Percentiles rank a stretch among this genome's conserved stretches.
These are phyloP conservation scores for Cathartes aura DNA, from an alignment of 2,113 vertebrate genomes.

Conservation along the genomic window DNA sequence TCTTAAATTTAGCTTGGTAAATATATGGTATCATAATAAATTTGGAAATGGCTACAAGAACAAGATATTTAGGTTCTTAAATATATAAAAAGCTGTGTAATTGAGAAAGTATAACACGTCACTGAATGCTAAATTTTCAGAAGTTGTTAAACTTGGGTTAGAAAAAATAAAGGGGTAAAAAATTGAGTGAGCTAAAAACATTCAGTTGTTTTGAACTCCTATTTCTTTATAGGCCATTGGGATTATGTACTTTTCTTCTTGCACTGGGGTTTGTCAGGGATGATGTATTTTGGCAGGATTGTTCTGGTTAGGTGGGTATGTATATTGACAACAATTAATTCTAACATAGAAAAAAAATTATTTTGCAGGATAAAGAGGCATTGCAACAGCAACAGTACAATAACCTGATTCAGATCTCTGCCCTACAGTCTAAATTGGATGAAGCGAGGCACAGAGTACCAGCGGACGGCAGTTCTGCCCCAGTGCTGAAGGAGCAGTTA, in stretches of 20 bases:
- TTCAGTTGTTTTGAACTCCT: not conserved
- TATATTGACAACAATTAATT: not conserved
- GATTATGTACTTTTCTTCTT: not conserved
- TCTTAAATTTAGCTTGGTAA: not conserved
- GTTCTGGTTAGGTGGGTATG: not conserved
- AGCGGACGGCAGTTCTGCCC: conserved; percentile 40
- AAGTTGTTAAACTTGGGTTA: not conserved
- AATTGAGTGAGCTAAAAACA: not conserved
- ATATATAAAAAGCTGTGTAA: not conserved
- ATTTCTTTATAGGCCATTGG: not conserved
- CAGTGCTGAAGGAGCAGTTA: conserved; percentile 74
- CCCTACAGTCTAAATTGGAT: conserved; percentile 85
- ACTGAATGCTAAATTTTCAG: not conserved
- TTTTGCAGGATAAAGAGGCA: conserved; percentile 86
- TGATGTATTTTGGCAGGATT: not conserved
- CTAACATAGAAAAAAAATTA: not conserved
- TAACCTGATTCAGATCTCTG: conserved; percentile 85
- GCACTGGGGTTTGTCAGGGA: not conserved
- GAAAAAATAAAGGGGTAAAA: not conserved
- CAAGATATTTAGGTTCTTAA: not conserved
- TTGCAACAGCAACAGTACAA: conserved; percentile 86
- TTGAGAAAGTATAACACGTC: not conserved
- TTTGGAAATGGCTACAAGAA: not conserved
- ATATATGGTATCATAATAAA: not conserved
- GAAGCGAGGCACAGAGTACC: conserved; percentile 80